Percentiles rank a stretch among this genome's conserved stretches.
These are phyloP conservation scores for Trinectes maculatus DNA, from an alignment of 2,113 vertebrate species.

Conservation along the genomic window DNA sequence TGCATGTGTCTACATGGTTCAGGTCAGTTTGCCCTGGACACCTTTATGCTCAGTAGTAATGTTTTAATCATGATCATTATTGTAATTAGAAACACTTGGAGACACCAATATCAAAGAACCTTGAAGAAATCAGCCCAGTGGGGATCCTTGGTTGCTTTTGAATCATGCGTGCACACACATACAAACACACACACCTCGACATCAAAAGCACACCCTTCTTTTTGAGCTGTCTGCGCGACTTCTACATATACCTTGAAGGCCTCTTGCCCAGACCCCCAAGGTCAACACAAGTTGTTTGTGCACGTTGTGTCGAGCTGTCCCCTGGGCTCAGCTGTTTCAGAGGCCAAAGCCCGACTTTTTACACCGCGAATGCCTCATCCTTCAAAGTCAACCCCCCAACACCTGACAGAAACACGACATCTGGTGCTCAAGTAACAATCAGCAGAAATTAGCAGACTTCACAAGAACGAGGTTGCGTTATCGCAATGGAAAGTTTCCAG, in stretches of 20 bases:
- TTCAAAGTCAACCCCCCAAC: constrained; percentile 68
- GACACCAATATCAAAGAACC: constrained; percentile 80
- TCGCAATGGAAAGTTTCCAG: constrained; percentile 10
- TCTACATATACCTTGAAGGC: constrained; percentile 83
- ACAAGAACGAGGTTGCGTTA: background rate
- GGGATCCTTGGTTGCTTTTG: constrained; percentile 80
- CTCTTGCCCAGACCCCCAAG: constrained; percentile 78
- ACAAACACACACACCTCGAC: constrained; percentile 64
- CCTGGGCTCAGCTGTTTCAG: constrained; percentile 69
- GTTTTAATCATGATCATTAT: constrained; percentile 86
- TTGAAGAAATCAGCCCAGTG: constrained; percentile 83
- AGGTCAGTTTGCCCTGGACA: constrained; percentile 62
- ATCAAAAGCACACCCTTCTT: constrained; percentile 78
- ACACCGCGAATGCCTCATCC: constrained; percentile 44
- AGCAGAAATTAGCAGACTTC: constrained; percentile 39
- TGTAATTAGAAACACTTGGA: constrained; percentile 85
- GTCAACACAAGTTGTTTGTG: constrained; percentile 81
- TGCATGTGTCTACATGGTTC: constrained; percentile 19
- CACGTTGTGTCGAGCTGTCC: constrained; percentile 71
- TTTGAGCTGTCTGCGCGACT: constrained; percentile 72
- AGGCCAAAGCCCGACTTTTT: constrained; percentile 47
- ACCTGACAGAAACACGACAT: constrained; percentile 61
- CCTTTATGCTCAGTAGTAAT: constrained; percentile 67
- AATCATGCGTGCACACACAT: constrained; percentile 63
- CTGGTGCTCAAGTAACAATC: constrained; percentile 37